A percentile compares a stretch with the other conserved stretches of the same genome.
These are phyloP conservation scores for Patella caerulea DNA, from an alignment of 2,888 invertebrate species.

Conservation along the genomic window DNA sequence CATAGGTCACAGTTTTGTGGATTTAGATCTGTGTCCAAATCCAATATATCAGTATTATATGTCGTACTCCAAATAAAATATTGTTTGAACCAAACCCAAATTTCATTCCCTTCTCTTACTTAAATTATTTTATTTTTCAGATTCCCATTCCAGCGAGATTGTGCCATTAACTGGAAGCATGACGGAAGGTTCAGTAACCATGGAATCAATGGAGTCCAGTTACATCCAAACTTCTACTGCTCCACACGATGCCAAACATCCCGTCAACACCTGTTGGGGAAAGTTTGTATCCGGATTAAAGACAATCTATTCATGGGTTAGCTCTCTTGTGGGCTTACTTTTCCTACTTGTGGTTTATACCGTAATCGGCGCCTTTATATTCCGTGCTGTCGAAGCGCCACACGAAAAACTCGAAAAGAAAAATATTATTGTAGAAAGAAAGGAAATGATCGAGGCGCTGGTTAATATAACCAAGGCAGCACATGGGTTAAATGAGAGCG, in stretches of 20 bases:
- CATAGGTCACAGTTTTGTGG: too few species aligned
- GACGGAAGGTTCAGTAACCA: slow-evolving; percentile 21
- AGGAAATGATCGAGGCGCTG: slow-evolving; percentile 87
- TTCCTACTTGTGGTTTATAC: slow-evolving; percentile 85
- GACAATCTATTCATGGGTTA: slow-evolving; percentile 19
- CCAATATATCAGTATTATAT: too few species aligned
- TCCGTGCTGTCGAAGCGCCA: slow-evolving; percentile 85
- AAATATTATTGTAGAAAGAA: slow-evolving; percentile 82
- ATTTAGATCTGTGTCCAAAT: too few species aligned
- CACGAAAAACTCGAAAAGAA: slow-evolving; percentile 90
- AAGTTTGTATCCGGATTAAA: not conserved
- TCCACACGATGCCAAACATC: not conserved
- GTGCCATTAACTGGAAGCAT: slow-evolving; percentile 32
- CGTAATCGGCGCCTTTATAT: slow-evolving; percentile 85
- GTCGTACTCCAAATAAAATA: too few species aligned
- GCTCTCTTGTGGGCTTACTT: slow-evolving; percentile 78
- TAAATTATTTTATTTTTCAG: not conserved
- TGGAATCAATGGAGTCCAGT: slow-evolving; percentile 13
- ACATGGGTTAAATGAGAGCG: slow-evolving; percentile 21
- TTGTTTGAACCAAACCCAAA: too few species aligned
- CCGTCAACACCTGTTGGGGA: not conserved
- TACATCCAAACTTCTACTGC: slow-evolving; percentile 20
- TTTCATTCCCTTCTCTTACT: too few species aligned
- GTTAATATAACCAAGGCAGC: slow-evolving; percentile 75
- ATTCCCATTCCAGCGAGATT: not conserved